These are phyloP conservation scores for Bellardia bayeri DNA, from an alignment of 2,888 invertebrate species.

Conservation along the genomic window DNA sequence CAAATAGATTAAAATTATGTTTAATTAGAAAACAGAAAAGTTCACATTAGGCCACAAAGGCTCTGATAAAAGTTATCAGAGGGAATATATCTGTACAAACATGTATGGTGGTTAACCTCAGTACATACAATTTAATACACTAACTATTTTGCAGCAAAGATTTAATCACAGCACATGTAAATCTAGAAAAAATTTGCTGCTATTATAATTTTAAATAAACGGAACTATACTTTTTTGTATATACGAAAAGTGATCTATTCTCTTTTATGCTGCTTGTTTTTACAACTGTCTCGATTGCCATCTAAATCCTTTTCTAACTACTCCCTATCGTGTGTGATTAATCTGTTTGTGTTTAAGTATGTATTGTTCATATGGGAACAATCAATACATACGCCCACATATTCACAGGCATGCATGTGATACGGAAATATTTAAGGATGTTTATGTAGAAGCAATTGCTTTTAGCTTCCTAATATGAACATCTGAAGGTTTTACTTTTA, in stretches of 20 bases:
- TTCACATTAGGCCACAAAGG: conserved; percentile 50
- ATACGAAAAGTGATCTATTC: neutral
- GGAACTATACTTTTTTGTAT: neutral
- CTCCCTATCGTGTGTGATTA: conserved; percentile 12
- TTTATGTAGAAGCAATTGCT: neutral
- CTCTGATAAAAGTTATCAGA: conserved; percentile 17
- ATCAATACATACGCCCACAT: conserved; percentile 31
- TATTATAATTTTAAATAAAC: neutral
- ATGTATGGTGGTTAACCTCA: conserved; percentile 15
- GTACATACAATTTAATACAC: conserved; percentile 13
- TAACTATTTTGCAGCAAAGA: conserved; percentile 8
- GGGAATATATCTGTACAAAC: neutral
- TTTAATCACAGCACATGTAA: conserved; percentile 46
- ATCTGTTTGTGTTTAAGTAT: neutral
- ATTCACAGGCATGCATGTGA: neutral
- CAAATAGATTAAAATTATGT: neutral
- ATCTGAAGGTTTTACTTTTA: neutral
- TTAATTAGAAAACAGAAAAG: conserved; percentile 39
- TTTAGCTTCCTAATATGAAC: conserved; percentile 19
- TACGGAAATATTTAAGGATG: conserved; percentile 11
- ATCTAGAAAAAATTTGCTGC: conserved; percentile 9
- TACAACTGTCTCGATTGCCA: conserved; percentile 48
- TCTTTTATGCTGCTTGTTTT: conserved; percentile 10
- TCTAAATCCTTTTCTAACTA: conserved; percentile 44
- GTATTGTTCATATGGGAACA: neutral